Evolutionary conservation across 2,113 vertebrate genomes (phyloP), one percentile per base, ranked within the genome.

Genomic region (Drymodes brunneopygia): DNA sequence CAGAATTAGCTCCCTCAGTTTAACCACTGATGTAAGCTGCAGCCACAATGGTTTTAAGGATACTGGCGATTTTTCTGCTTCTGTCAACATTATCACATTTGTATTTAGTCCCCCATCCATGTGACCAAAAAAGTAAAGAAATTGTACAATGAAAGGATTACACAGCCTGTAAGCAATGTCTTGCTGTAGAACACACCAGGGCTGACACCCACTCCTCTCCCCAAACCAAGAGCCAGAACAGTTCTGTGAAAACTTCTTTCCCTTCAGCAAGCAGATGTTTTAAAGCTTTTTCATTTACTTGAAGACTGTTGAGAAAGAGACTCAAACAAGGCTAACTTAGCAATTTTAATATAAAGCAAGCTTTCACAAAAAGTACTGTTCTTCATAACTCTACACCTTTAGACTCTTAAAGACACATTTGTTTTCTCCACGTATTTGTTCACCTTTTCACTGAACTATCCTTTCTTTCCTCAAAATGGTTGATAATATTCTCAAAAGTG

Each of bases 1-100:
- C 95, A 83, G 61, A 93, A 93, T 84, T 19, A 65, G 65, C 80
- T 90, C 75, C 80, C 94, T 81, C 88, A 25, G 33, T 93, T 92
- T 71, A 88, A 88, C 64, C 75, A 64, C 88, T 42, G 75, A 5
- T 56, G 86, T 23, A 73, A 94, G 35, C 77, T 67, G 72, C 9
- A 81, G 47, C 54, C 88, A 90, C 94, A 90, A 84, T 83, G n/a
- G 91, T 84, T 96, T 96, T 91, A 92, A 95, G 69, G 69, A 81
- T n/a, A 91, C 44, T 50, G 72, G 56, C 18, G 1, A 58, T 88
- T 95, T 95, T 94, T 92, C 88, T 96, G 95, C 95, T 92, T 93
- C 88, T 93, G 95, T 96, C 92, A 96, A 94, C 86, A 81, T 81
- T 71, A 92, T 86, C 75, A 71, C 82, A 56, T 86, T 83, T 86